Evolutionary conservation across 2,797 vertebrate genomes (phyloP), one percentile per base, ranked within the genome.

Genomic region (Enteromius viviparus): DNA sequence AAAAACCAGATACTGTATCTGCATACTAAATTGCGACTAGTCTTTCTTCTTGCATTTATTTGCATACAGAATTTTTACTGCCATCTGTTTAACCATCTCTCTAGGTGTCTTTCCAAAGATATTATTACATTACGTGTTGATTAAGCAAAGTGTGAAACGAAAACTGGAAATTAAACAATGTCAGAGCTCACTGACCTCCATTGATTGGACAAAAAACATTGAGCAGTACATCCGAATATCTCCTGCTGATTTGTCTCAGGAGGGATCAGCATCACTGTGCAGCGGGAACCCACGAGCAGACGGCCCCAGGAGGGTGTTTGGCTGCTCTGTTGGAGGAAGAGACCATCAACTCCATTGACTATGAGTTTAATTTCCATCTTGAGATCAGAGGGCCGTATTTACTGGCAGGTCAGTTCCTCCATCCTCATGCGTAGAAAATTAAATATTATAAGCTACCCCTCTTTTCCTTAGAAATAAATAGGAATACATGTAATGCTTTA

Each of bases 331-430:
- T 98, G 89, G 95, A 97, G 86, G 93, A 91, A 0, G 94, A 98
- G 32, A 92, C 93, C 82, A 96, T 96, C 88, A 99, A 98, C 92
- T 96, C 97, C 85, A 97, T 93, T 1, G 96, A 98, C 88, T 99
- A 99, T 0, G 95, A 98, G 78, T 98, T 99, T 86, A 97, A 93
- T 92, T 99, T 99, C 92, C 96, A 97, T 78, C 92, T 99, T 90
- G 97, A 98, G 94, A 99, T 99, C 85, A 93, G 95, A 0, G 97
- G 96, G 4, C 98, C 97, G 0, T 99, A 96, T 81, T 92, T 98
- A 40, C 94, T 99, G 0, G 96, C 98, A 95, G 98, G 97, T 99
- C 85, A 92, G 91, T 87, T 17, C 70, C 23, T 78, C 55, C 8
- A 21, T 45, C 8, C 23, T 62, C 37, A 58, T 40, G 32, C 21